phyloP scores from a whole-genome alignment of 2,797 vertebrate species.

The Acanthiza pusilla region DNA sequence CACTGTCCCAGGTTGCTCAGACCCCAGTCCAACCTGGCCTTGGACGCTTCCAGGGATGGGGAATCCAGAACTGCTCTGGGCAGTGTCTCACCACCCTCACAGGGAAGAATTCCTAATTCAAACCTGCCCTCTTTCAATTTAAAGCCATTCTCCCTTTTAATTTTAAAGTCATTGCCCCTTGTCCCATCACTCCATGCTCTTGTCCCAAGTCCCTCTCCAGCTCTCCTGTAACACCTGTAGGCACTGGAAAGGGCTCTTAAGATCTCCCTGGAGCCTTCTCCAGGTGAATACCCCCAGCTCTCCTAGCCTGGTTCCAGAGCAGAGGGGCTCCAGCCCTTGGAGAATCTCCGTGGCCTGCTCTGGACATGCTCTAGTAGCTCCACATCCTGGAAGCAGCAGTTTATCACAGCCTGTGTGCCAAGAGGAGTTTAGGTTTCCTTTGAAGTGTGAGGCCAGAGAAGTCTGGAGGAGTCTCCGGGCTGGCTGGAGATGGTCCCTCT shows the following conservation, averaged over 20 bases:
- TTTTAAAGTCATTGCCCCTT: neutral
- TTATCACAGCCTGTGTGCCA: neutral
- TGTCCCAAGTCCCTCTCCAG: neutral
- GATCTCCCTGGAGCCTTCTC: neutral
- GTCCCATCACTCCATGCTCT: neutral
- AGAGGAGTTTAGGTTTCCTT: neutral
- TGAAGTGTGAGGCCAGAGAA: neutral
- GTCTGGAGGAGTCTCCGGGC: neutral
- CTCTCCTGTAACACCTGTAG: neutral
- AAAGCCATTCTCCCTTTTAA: neutral
- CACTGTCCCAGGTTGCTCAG: neutral
- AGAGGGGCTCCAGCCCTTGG: neutral
- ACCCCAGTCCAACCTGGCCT: rapidly evolving
- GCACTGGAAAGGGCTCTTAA: neutral
- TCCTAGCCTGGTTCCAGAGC: neutral
- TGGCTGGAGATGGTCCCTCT: neutral
- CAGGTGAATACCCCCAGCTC: neutral
- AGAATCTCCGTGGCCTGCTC: neutral
- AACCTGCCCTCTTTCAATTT: neutral
- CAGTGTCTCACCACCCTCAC: neutral
- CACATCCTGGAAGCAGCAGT: neutral
- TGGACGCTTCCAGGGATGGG: neutral
- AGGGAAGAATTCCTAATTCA: neutral
- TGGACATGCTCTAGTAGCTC: neutral
- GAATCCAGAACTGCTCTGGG: neutral